Conservation (phyloP, 2,797 vertebrate species). For the Phyllotis vaccarum region DNA sequence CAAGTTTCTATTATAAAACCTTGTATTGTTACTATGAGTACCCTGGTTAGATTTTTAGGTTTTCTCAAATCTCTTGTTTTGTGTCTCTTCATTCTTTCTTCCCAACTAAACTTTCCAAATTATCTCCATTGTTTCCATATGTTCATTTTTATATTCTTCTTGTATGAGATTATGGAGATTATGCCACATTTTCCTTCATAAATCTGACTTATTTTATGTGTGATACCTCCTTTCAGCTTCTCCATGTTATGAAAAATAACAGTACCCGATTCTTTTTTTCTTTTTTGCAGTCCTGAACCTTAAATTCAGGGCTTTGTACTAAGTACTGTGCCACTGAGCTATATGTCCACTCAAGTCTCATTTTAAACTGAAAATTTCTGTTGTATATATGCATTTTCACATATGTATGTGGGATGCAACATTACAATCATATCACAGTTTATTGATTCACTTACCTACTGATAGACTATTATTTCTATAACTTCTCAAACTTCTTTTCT, state of each 20-base stretch:
- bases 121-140: not conserved
- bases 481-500: not conserved
- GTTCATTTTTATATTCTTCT: not conserved
- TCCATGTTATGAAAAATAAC: not conserved
- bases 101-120: not conserved
- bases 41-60: not conserved
- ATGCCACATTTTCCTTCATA: not conserved
- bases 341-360: too few relatives aligned
- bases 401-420: too few relatives aligned
- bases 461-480: not conserved
- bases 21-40: too few relatives aligned
- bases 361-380: not conserved
- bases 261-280: not conserved
- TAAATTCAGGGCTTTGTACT: not conserved
- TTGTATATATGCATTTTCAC: not conserved
- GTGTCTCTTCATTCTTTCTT: not conserved
- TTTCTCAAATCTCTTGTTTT: not conserved
- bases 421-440: not conserved
- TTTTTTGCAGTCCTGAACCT: not conserved
- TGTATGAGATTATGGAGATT: not conserved
- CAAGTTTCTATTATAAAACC: not conserved
- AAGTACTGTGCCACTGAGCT: not conserved
- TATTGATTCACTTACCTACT: not conserved
- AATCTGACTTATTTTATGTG: not conserved
- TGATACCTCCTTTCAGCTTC: not conserved